Evolutionary conservation across 2,888 invertebrate species (phyloP).

Genomic region (Sinodicranocentrus sp.): DNA sequence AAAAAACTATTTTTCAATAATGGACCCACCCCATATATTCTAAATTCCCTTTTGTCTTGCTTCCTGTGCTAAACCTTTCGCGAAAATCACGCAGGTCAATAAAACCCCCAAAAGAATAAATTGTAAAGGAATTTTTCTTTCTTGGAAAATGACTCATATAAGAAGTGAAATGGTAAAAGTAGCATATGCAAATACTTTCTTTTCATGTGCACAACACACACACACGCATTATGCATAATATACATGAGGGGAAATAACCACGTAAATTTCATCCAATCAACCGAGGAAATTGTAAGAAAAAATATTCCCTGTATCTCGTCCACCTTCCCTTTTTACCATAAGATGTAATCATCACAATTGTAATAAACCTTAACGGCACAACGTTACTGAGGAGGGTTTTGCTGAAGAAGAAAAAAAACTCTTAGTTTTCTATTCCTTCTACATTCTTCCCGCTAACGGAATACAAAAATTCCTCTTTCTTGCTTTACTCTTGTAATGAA

Average conservation of each 20-base stretch:
- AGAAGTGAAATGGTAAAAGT: not conserved
- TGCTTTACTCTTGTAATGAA: conserved; percentile 16
- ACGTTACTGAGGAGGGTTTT: no score
- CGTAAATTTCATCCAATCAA: conserved; percentile 28
- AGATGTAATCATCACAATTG: conserved; percentile 17
- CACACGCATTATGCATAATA: not conserved
- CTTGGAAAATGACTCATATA: conserved; percentile 15
- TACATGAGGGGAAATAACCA: not conserved
- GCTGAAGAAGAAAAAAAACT: no score
- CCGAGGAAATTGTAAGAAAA: conserved; percentile 30
- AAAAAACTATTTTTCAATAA: conserved; percentile 30
- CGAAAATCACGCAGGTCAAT: not conserved
- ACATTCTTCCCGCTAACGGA: no score
- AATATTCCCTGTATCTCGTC: no score
- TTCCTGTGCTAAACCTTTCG: not conserved
- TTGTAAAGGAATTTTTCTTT: not conserved
- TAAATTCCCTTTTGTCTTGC: not conserved
- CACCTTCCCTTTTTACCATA: not conserved
- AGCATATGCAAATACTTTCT: not conserved
- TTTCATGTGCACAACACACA: not conserved
- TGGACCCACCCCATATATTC: conserved; percentile 3
- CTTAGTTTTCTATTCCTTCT: no score
- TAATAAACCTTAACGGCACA: conserved; percentile 26
- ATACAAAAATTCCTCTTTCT: conserved; percentile 1
- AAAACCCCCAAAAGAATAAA: not conserved